A percentile compares a stretch with the other conserved stretches of the same genome.
These are phyloP conservation scores for Chelidonichthys spinosus DNA, from an alignment of 2,797 vertebrate genomes.

Conservation along the genomic window DNA sequence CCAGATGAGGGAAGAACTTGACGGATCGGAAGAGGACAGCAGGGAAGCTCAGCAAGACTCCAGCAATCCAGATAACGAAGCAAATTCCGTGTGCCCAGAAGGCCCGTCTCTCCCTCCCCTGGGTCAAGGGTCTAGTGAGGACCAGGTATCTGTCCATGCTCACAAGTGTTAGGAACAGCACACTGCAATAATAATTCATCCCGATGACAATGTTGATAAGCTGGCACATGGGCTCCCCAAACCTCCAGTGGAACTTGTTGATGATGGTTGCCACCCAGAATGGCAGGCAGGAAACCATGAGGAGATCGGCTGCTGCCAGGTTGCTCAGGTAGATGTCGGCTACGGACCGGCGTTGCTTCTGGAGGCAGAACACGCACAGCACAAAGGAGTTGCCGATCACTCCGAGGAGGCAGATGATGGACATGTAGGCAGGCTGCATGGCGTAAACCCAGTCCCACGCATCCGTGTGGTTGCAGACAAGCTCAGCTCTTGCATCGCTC, in stretches of 20 bases:
- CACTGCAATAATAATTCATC: constrained; percentile 90
- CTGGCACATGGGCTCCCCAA: constrained; percentile 88
- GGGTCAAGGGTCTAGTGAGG: constrained; percentile 88
- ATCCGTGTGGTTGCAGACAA: constrained; percentile 73
- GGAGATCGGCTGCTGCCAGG: constrained; percentile 88
- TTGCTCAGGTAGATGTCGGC: constrained; percentile 93
- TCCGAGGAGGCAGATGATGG: constrained; percentile 86
- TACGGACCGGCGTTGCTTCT: constrained; percentile 85
- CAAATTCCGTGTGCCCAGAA: constrained; percentile 85
- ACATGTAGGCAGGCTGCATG: constrained; percentile 88
- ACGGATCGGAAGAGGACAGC: constrained; percentile 84
- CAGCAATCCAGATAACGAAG: constrained; percentile 83
- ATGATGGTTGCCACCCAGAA: constrained; percentile 90
- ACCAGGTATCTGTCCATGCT: constrained; percentile 92
- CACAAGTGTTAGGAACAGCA: constrained; percentile 89
- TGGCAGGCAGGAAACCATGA: constrained; percentile 87
- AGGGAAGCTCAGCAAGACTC: constrained; percentile 86
- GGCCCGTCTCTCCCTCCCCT: constrained; percentile 80
- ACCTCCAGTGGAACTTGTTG: constrained; percentile 87
- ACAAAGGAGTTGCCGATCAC: constrained; percentile 88
- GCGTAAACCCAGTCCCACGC: constrained; percentile 80
- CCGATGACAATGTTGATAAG: constrained; percentile 78
- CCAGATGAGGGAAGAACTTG: constrained; percentile 46
- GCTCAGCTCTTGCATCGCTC: constrained; percentile 20
- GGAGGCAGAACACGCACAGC: constrained; percentile 86